Base-by-base conservation (phyloP, 2,888 invertebrate species). In the Chydorus sphaericus region DNA sequence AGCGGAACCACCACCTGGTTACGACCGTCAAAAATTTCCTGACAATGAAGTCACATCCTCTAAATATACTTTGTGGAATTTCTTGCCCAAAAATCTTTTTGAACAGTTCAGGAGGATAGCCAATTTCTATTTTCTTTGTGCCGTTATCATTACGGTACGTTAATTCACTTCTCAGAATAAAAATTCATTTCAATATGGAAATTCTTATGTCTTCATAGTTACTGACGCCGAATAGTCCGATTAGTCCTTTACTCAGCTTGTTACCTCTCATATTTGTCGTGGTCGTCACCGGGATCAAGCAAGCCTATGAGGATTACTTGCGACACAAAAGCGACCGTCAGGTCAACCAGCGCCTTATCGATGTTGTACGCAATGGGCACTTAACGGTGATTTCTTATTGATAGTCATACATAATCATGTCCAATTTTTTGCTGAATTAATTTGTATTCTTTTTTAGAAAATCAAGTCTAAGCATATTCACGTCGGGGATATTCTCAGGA, bases 101-200 rank as follows among this genome's bases (percentile, higher is more conserved):
- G 87, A 88, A 66, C 89, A 89, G 72, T 87, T 89, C 69, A 76
- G 84, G 16, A 76, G 89, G 53, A 75, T 87, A 52, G 88, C 85
- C 60, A 89, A 88, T 71, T 85, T 87, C 68, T 89, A 88, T 68
- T 89, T 89, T 67, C 74, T 89, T 36, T 70, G 81, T 36, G 80
- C 85, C 63, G 80, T 83, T 8, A 71, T 85, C 18, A 77, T 87
- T 57, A 78, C 85, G 59, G 69, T 85, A 58, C 18, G 6, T 10
- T 18, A 53, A 23, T 6, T 36, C 16, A 10, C 8, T 4, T 38
- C 4, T 20, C 11, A 6, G 14, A 20, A 11, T 3, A 8, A 11
- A 3, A 4, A 30, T 50, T 31, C 20, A 23, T n/a, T n/a, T 14
- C 10, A 16, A 28, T 26, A 28, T 11, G 8, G n/a, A n/a, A 8